Conservation (phyloP, 2,797 vertebrate genomes). For the Crypturellus tataupa region DNA sequence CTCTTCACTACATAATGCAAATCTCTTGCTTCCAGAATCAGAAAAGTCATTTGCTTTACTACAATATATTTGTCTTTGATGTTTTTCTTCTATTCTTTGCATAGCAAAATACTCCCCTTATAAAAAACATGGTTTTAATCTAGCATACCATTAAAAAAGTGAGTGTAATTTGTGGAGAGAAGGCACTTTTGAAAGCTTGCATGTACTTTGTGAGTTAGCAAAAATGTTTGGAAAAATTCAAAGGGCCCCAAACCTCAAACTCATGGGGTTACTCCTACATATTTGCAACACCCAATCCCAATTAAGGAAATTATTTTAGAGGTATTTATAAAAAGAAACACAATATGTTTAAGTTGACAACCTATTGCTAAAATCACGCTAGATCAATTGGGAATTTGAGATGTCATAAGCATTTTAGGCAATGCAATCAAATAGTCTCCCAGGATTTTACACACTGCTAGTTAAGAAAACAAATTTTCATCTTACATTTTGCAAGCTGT, state of each 20-base stretch:
- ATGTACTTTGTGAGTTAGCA: conserved; percentile 31
- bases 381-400: conserved; percentile 71
- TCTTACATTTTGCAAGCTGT: conserved; percentile 83
- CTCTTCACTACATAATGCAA: background rate
- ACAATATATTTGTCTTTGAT: background rate
- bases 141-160: background rate
- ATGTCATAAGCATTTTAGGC: conserved; percentile 76
- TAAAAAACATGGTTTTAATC: conserved; percentile 40
- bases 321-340: conserved; percentile 55
- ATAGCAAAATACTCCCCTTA: background rate
- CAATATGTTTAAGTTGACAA: conserved; percentile 65
- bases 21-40: background rate
- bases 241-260: conserved; percentile 17
- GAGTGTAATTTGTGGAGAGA: conserved; percentile 4
- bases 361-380: conserved; percentile 65
- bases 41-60: background rate
- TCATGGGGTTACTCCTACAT: background rate
- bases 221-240: conserved; percentile 33
- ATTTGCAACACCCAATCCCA: conserved; percentile 28
- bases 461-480: conserved; percentile 85
- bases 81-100: background rate
- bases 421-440: conserved; percentile 75
- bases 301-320: conserved; percentile 42
- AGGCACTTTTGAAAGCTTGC: background rate
- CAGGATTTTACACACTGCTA: conserved; percentile 80